Percentiles rank a stretch among this genome's conserved stretches.
These are phyloP conservation scores for Barbus barbus DNA, from an alignment of 2,113 vertebrate genomes.

Conservation along the genomic window DNA sequence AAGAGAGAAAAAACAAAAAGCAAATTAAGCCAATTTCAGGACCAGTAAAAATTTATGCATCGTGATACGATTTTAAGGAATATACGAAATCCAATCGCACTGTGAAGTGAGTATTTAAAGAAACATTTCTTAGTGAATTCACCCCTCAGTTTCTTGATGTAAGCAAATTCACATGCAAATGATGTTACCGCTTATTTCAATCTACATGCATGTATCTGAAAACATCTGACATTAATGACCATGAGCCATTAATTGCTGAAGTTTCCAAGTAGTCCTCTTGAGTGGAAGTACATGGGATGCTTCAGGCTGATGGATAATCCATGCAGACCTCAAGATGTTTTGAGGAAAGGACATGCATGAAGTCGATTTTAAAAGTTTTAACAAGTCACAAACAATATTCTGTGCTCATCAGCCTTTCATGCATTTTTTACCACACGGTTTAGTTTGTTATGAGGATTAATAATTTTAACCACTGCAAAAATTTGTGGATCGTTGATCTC, in stretches of 20 bases:
- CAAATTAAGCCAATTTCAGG: no score
- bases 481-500: not conserved
- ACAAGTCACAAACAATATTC: not conserved
- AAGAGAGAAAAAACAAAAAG: no score
- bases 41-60: no score
- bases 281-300: constrained; percentile 67
- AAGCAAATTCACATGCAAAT: not conserved
- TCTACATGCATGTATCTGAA: constrained; percentile 30
- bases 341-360: not conserved
- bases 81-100: no score
- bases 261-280: constrained; percentile 65
- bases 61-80: no score
- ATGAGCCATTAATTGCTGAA: constrained; percentile 70
- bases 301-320: constrained; percentile 67
- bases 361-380: not conserved
- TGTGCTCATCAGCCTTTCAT: not conserved
- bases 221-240: constrained; percentile 64
- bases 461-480: not conserved
- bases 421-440: not conserved
- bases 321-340: constrained; percentile 59
- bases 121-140: not conserved
- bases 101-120: no score
- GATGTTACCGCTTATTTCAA: not conserved
- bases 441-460: not conserved
- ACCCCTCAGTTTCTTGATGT: not conserved